phyloP scores from a whole-genome alignment of 2,797 vertebrate species.

The Crypturellus tataupa region DNA sequence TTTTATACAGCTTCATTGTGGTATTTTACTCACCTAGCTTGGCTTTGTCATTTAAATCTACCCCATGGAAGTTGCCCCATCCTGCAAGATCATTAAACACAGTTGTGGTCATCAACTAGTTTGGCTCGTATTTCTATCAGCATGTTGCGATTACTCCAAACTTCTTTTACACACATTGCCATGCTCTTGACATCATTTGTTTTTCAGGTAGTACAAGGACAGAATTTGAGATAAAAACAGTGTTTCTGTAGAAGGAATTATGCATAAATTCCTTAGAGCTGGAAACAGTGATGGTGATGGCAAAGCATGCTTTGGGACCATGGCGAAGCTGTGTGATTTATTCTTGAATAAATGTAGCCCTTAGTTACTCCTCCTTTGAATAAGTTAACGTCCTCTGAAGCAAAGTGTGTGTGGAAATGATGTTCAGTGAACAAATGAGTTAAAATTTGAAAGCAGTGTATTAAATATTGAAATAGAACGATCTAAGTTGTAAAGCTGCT shows the following conservation, averaged over 20 bases:
- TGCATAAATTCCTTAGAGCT: not conserved
- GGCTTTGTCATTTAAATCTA: not conserved
- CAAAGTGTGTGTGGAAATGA: not conserved
- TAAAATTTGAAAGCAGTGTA: not conserved
- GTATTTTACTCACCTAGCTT: not conserved
- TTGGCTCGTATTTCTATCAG: not conserved
- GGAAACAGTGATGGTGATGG: not conserved
- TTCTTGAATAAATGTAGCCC: not conserved
- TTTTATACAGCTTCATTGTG: not conserved
- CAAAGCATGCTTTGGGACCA: not conserved
- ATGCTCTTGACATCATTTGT: not conserved
- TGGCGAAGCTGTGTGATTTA: not conserved
- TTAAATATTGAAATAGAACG: not conserved
- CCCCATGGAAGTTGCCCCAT: not conserved
- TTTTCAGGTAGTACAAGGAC: not conserved
- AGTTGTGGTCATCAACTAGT: not conserved
- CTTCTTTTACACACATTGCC: not conserved
- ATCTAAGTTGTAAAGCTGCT: not conserved
- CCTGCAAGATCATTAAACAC: fast-evolving
- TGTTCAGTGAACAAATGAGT: not conserved
- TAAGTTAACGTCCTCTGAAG: not conserved
- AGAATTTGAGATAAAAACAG: not conserved
- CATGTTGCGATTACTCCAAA: not conserved
- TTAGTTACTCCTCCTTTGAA: not conserved
- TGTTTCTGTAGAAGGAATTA: not conserved